Evolutionary conservation across 2,113 vertebrate species (phyloP), one percentile per base, ranked within the genome.

Genomic region (Sprattus sprattus): DNA sequence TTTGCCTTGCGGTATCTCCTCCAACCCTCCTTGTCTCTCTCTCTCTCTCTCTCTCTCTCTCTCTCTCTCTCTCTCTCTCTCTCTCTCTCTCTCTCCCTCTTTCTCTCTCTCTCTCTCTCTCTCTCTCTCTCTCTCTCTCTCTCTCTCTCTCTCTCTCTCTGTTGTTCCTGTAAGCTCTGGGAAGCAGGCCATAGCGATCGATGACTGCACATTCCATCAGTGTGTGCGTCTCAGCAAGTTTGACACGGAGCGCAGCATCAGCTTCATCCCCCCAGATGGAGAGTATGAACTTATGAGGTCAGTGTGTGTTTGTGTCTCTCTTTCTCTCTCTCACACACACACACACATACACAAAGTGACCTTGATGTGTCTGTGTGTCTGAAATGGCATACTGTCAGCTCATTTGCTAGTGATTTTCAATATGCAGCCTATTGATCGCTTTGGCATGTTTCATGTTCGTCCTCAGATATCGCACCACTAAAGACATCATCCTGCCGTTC

Each of bases 251-350:
- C 96, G 98, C 82, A 99, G 98, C 94, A 99, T 99, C 95, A 99
- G 98, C 94, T 99, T 99, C 94, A 99, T 99, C 92, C 98, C 98
- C 16, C 98, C 98, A 0, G 98, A 99, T 86, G 98, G 98, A 92
- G 98, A 99, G 86, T 99, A 99, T 90, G 98, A 99, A 93, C 97
- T 99, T 88, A 99, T 99, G 98, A 98, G 98, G 98, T 99, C 44
- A 89, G 94, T 91, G 0, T 44, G 47, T 57, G 75, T 8, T 2
- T 3, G 15, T 83, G 22, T 84, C 3, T 45, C 9, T 28, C 3
- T 15, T 45, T 45, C 22, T 39, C 1, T 64, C 28, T 9, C 9
- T 71, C 64, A 0, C 25, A 64, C 45, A 44, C 54, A 49, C 82
- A 32, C 8, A 25, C 4, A 9, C 78, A 22, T n/a, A 47, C 52